Evolutionary conservation across 2,888 invertebrate genomes (phyloP), one percentile per base, ranked within the genome.

Genomic region (Cryptocephalus primarius): DNA sequence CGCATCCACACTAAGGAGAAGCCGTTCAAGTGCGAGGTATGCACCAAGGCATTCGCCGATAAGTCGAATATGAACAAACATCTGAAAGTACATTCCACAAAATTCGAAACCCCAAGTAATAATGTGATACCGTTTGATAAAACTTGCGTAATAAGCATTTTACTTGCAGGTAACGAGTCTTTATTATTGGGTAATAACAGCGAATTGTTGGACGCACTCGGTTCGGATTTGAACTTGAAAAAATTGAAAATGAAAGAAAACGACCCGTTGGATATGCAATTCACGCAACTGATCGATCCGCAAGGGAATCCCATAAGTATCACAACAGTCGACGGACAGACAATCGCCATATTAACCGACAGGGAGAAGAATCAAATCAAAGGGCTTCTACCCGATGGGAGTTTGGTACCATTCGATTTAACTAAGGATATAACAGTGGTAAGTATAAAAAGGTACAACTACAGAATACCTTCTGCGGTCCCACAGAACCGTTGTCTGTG

Each of bases 51-150:
- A 38, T 88, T 89, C 69, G 81, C 85, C 0, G 86, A 88, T 69
- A 77, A 80, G 55, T 85, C 85, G 33, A 88, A 87, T 70, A 75
- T 86, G 47, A 78, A 77, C 11, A 83, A 82, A 60, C 83, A 85
- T 59, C 77, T 76, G 61, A 79, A 61, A 43, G 63, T 59, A 1
- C 70, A 70, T 49, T 33, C 43, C 12, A 38, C 22, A 12, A 40
- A 40, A 40, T 10, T 31, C 40, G 22, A 36, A 10, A 1, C 31
- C 10, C 22, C 40, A 22, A 22, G 22, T 22, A 22, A 22, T 22
- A 22, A 22, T 6, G n/a, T 22, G 2, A 4, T 22, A 6, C 6
- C 22, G 2, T 22, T 22, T 22, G 6, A 22, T 22, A 22, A 22
- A 22, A 22, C 22, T 22, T 22, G 2, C 22, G 22, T 22, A 22